phyloP scores from a whole-genome alignment of 2,113 vertebrate species.

The Neodontobutis hainanensis region DNA sequence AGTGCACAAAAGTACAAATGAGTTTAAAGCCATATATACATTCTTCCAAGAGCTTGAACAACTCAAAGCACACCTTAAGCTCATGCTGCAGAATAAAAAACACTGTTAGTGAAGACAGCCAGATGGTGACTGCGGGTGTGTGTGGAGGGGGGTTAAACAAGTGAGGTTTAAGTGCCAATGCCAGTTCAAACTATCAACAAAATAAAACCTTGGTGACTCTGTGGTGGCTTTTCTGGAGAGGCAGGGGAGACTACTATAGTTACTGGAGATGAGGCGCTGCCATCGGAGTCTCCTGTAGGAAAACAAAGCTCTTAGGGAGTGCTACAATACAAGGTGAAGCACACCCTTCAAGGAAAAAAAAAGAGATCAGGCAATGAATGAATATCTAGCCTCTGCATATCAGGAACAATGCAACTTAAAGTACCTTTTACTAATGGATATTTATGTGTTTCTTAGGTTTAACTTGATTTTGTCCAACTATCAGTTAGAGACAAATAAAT shows the following conservation, averaged over 20 bases:
- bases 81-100: slow-evolving; percentile 15
- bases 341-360: slow-evolving; percentile 15
- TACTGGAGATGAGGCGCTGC: slow-evolving; percentile 73
- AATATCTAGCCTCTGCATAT: not conserved
- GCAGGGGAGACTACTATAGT: slow-evolving; percentile 79
- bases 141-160: slow-evolving; percentile 5
- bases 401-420: no score
- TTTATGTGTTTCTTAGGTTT: no score
- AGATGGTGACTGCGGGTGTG: slow-evolving; percentile 50
- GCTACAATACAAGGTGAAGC: slow-evolving; percentile 19
- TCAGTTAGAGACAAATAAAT: no score
- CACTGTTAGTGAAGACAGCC: slow-evolving; percentile 46
- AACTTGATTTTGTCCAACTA: no score
- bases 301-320: slow-evolving; percentile 68
- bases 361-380: slow-evolving; percentile 1
- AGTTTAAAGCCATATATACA: slow-evolving; percentile 13
- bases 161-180: slow-evolving; percentile 27
- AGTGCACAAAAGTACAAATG: slow-evolving; percentile 24
- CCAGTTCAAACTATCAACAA: slow-evolving; percentile 67
- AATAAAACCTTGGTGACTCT: slow-evolving; percentile 83
- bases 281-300: slow-evolving; percentile 76
- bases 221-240: slow-evolving; percentile 83
- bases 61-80: slow-evolving; percentile 23
- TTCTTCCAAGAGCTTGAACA: not conserved
- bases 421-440: no score